Evolutionary conservation across 2,888 invertebrate species (phyloP), one percentile per base, ranked within the genome.

Genomic region (Trissoscelio sp.): DNA sequence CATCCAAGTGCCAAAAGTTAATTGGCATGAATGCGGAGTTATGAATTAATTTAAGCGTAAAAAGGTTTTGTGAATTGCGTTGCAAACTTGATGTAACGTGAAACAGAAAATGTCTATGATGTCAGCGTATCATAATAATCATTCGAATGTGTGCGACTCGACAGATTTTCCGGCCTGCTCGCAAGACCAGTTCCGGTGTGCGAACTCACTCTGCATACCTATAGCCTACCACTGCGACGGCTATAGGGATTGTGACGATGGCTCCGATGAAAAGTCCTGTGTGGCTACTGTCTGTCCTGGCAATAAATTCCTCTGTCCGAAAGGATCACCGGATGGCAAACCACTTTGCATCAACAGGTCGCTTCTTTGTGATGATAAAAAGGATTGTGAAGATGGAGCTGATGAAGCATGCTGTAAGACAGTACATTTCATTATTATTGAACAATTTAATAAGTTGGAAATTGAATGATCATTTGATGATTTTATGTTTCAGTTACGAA

Each of bases 351-450:
- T 98, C 79, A 95, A 96, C 60, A 94, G 96, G 86, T 94, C 95
- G 16, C 96, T 97, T 91, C 93, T 98, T 14, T 99, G 98, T 91
- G 97, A 99, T 89, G 97, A 96, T 0, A 96, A 96, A 89, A 93
- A 94, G 81, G 98, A 99, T 91, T 98, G 98, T 88, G 96, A 96
- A 81, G 98, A 98, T 91, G 95, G 96, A 48, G 96, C 97, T 60
- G 98, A 99, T 90, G 98, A 98, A 90, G 96, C 96, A 81, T 98
- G 98, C 90, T 97, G 97, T 97, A 92, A 95, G 96, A 95, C 7
- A 34, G 24, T 12, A 9, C 4, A 34, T 9, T 34, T 9, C 2
- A 34, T 34, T 34, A 11, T 34, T 34, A 34, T 34, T 34, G 11
- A 34, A 9, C 1, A 34, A 34, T 9, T 34, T 34, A 9, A 9